phyloP scores from a whole-genome alignment of 2,797 vertebrate species.

The Setipinna tenuifilis region DNA sequence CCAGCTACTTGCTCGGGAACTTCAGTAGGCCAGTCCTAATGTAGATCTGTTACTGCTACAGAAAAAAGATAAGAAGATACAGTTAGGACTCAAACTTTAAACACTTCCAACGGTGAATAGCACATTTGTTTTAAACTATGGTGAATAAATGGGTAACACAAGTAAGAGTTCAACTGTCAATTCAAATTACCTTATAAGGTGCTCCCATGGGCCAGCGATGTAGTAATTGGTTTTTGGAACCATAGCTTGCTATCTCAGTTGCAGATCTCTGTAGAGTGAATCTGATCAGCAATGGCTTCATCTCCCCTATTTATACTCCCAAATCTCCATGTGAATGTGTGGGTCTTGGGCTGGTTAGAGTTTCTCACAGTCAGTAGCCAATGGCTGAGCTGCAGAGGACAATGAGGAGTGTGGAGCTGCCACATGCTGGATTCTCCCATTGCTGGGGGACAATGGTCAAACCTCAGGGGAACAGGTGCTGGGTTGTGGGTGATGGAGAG shows the following conservation, averaged over 20 bases:
- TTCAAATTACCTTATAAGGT: neutral
- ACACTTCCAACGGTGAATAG: too few relatives aligned
- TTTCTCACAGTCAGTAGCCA: constrained; percentile 89
- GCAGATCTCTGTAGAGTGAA: constrained; percentile 61
- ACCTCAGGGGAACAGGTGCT: constrained; percentile 46
- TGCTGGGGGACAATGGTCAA: constrained; percentile 48
- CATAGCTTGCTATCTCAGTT: constrained; percentile 61
- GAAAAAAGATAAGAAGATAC: too few relatives aligned
- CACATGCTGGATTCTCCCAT: constrained; percentile 56
- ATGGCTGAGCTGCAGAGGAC: constrained; percentile 69
- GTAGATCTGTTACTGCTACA: neutral
- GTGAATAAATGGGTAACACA: neutral
- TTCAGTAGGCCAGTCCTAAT: neutral
- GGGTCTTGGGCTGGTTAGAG: constrained; percentile 71
- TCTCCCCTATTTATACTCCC: constrained; percentile 79
- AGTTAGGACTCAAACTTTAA: too few relatives aligned
- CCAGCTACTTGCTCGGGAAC: neutral
- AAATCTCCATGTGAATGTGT: constrained; percentile 80
- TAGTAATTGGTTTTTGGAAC: constrained; percentile 68
- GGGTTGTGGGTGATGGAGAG: constrained; percentile 15
- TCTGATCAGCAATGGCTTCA: constrained; percentile 60
- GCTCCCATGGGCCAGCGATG: neutral
- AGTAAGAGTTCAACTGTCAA: constrained; percentile 17
- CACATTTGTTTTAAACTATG: too few relatives aligned
- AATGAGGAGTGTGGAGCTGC: constrained; percentile 56